These are phyloP conservation scores for Danio jaintianensis DNA, from an alignment of 2,797 vertebrate species.

Conservation along the genomic window DNA sequence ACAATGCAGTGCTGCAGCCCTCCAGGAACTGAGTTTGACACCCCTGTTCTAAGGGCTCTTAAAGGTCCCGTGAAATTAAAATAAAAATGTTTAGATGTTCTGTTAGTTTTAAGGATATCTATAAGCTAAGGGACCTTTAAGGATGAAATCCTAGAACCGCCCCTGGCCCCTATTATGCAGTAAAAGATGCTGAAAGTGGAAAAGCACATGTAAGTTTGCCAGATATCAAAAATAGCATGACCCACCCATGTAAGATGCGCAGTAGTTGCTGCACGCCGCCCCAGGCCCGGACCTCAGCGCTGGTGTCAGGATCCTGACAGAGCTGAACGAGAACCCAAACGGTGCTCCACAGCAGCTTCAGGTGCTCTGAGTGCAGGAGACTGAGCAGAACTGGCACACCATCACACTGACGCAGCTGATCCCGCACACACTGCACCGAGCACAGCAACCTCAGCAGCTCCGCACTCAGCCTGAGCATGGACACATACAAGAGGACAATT, in stretches of 20 bases:
- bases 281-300: constrained; percentile 86
- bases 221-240: not conserved
- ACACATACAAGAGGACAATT: constrained; percentile 4
- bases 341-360: constrained; percentile 88
- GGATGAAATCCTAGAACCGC: too few species aligned
- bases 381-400: constrained; percentile 88
- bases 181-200: too few species aligned
- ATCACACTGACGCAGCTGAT: constrained; percentile 86
- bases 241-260: constrained; percentile 83
- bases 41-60: too few species aligned
- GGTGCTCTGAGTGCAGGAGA: constrained; percentile 85
- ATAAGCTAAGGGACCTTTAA: too few species aligned
- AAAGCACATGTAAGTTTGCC: too few species aligned
- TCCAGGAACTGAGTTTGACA: too few species aligned
- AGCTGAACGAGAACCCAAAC: constrained; percentile 92
- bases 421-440: constrained; percentile 79
- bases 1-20: too few species aligned
- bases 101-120: too few species aligned
- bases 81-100: too few species aligned
- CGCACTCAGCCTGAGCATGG: constrained; percentile 79
- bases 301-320: constrained; percentile 87
- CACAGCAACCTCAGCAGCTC: constrained; percentile 89
- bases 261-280: constrained; percentile 91
- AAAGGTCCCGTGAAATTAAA: too few species aligned
- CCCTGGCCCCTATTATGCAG: too few species aligned